Evolutionary conservation across 2,797 vertebrate species (phyloP), one percentile per base, ranked within the genome.

Genomic region (Spondyliosoma cantharus): DNA sequence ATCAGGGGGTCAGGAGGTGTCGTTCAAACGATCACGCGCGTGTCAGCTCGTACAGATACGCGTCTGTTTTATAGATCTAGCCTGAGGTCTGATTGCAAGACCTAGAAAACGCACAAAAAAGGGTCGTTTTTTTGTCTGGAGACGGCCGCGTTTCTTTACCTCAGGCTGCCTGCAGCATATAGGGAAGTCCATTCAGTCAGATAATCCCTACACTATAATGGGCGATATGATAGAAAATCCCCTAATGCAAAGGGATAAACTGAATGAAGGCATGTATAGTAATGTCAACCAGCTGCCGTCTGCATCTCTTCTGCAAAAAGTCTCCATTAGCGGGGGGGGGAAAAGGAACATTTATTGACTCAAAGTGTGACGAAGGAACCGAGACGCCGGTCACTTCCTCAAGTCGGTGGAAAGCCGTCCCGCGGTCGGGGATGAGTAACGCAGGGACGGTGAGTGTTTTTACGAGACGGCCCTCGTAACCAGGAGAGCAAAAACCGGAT

Each of bases 341-440:
- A 61, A 75, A 61, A 25, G 50, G 48, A 82, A 77, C 68, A 77
- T 73, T 82, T 45, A 69, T 64, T 50, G 74, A 81, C 20, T 84
- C 75, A 80, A 70, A 65, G 57, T 48, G 17, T 53, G 70, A 49
- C n/a, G 59, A 78, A 71, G 78, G 69, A 86, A 78, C 76, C 57
- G 71, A 87, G 69, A 73, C 49, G 24, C n/a, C 15, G 11, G 73
- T 42, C 59, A 92, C 89, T 92, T 92, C 86, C 90, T 74, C 56
- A 84, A 59, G 67, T 46, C 61, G 27, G 70, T 62, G 78, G 80
- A 83, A 75, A 83, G 27, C 24, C 17, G 5, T 42, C 67, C 50
- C 63, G 50, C 64, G 14, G 52, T 42, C 29, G 37, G 66, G 46
- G 53, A 86, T 91, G 87, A 92, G 76, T 86, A 88, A 86, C 56